phyloP scores from a whole-genome alignment of 2,113 vertebrate species.

The Corynorhinus townsendii region DNA sequence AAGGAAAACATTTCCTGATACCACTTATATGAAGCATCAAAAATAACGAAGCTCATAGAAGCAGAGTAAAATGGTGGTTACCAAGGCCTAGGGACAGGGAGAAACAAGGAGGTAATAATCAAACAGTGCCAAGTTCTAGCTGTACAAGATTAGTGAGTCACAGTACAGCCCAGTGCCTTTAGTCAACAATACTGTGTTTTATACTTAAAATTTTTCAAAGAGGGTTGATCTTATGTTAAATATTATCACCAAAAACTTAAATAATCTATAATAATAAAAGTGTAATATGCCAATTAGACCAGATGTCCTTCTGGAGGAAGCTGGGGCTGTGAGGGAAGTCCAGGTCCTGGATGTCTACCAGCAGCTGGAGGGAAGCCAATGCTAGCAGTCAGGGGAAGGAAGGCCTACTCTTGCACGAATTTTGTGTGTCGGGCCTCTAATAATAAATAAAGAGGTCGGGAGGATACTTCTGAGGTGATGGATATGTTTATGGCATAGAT shows the following conservation, averaged over 20 bases:
- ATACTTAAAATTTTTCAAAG: background rate
- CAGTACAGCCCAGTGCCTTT: background rate
- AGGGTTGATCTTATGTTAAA: background rate
- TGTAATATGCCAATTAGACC: too few species aligned
- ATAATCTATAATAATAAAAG: background rate
- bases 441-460: background rate
- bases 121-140: background rate
- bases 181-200: background rate
- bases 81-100: rapidly evolving
- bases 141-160: background rate
- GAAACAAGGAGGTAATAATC: background rate
- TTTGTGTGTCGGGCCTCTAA: background rate
- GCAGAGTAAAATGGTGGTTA: background rate
- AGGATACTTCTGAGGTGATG: background rate
- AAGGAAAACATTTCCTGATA: background rate
- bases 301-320: too few species aligned
- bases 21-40: background rate
- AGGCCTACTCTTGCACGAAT: too few species aligned
- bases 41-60: background rate
- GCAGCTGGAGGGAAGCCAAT: too few species aligned
- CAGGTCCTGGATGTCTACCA: too few species aligned
- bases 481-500: background rate
- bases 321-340: too few species aligned
- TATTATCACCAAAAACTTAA: background rate
- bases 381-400: too few species aligned